Evolutionary conservation across 2,888 invertebrate species (phyloP), one percentile per base, ranked within the genome.

Genomic region (Hydrotaea diabolus): DNA sequence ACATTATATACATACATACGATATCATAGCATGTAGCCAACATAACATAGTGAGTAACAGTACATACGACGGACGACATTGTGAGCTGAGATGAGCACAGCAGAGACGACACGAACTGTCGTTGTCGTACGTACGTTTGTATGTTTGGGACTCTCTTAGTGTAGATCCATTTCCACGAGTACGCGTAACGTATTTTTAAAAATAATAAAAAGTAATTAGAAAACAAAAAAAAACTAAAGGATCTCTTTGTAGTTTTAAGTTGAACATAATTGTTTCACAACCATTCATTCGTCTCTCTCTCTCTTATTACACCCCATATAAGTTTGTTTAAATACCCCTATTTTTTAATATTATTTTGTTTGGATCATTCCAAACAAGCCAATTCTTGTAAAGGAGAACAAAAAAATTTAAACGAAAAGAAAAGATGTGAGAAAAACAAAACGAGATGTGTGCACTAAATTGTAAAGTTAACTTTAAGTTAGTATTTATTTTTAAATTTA

Each of bases 371-470:
- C 66, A 66, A 66, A 17, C 15, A 9, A 64, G n/a, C 43, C 13
- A 43, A 8, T 43, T 43, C 43, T 8, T 43, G 36, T 36, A 36
- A 36, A 36, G 36, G 8, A 36, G 8, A 36, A 36, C 36, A 36
- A 3, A 36, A 36, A 3, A 36, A 36, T 5, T 5, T 3, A 43
- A 11, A 43, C 15, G 43, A 49, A 49, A n/a, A 9, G 11, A 43
- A 73, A 75, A 64, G 64, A 76, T 66, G 11, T 13, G 3, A 79
- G 59, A 73, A 73, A 83, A 80, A 79, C 78, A 19, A 76, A 77
- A 83, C 43, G 57, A 86, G 85, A 86, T 82, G 90, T 91, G 90
- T 90, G 90, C 91, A 88, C 90, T 87, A 86, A 87, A 83, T 85
- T 85, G 49, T 49, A 49, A 49, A 49, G 15, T 49, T 8, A 39